A percentile compares a stretch with the other conserved stretches of the same genome.
phyloP scores from a whole-genome alignment of 2,113 vertebrate species.

The Hiodon alosoides region DNA sequence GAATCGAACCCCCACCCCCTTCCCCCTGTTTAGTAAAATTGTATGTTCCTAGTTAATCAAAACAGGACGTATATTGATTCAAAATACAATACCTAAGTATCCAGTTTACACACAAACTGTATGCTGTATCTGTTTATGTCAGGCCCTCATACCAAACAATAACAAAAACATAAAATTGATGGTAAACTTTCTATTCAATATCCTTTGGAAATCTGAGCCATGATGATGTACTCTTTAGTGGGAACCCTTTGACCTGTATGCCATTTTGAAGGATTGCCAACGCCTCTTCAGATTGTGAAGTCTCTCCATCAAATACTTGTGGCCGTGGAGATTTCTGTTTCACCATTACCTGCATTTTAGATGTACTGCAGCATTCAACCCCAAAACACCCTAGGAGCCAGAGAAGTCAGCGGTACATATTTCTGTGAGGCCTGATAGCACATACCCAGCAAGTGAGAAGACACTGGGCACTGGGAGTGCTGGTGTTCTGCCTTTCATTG shows the following conservation, averaged over 20 bases:
- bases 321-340: constrained; percentile 32
- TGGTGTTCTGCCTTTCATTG: no score
- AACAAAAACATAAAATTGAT: not conserved
- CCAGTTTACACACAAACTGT: not conserved
- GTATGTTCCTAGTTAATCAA: no score
- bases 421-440: no score
- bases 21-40: no score
- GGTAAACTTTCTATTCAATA: constrained; percentile 27
- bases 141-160: not conserved
- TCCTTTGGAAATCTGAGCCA: constrained; percentile 36
- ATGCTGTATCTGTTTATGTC: constrained; percentile 3
- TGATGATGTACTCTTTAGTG: constrained; percentile 49
- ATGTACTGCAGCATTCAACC: constrained; percentile 25
- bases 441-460: no score
- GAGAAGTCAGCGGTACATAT: not conserved
- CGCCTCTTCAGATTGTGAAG: constrained; percentile 40
- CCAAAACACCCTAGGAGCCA: not conserved
- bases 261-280: constrained; percentile 45
- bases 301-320: constrained; percentile 38
- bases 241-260: constrained; percentile 44
- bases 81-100: not conserved
- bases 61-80: no score
- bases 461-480: no score
- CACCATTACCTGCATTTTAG: not conserved
- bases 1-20: no score